Evolutionary conservation across 2,888 invertebrate species (phyloP).

Genomic region (Lepidonotus clava): DNA sequence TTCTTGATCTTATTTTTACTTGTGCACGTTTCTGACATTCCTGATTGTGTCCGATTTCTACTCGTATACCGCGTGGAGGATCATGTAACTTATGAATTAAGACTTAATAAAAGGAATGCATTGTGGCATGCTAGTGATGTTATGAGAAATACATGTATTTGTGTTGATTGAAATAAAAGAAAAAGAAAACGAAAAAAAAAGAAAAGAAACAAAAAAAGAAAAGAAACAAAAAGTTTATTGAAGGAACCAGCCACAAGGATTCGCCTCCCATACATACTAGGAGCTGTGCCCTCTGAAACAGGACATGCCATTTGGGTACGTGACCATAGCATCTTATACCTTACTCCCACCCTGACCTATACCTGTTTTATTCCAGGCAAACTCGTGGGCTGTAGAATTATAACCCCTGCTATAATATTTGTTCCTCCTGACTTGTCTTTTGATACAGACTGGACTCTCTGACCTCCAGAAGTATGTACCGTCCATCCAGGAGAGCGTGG

Average conservation of each 20-base stretch:
- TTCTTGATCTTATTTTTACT: not conserved
- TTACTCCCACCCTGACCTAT: not conserved
- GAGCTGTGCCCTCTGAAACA: not conserved
- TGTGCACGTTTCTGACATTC: not conserved
- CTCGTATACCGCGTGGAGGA: not conserved
- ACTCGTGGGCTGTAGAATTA: not conserved
- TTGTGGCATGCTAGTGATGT: too few species aligned
- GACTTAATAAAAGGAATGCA: not conserved
- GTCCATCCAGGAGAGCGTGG: slow-evolving; percentile 30
- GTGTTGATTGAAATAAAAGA: not conserved
- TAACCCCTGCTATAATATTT: not conserved
- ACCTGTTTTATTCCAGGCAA: not conserved
- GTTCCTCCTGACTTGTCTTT: not conserved
- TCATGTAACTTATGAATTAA: not conserved
- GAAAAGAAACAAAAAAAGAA: not conserved
- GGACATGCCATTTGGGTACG: slow-evolving; percentile 22
- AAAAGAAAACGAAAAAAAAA: not conserved
- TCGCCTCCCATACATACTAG: not conserved
- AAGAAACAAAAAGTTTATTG: not conserved
- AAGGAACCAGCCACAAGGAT: slow-evolving; percentile 14
- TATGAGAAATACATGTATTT: not conserved
- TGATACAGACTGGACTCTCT: slow-evolving; percentile 54
- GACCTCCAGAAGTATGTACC: slow-evolving; percentile 53
- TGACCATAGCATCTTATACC: not conserved
- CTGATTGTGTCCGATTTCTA: not conserved